Evolutionary conservation across 1,140 invertebrate species (phyloP).

Genomic region (Heliconius nattereri): DNA sequence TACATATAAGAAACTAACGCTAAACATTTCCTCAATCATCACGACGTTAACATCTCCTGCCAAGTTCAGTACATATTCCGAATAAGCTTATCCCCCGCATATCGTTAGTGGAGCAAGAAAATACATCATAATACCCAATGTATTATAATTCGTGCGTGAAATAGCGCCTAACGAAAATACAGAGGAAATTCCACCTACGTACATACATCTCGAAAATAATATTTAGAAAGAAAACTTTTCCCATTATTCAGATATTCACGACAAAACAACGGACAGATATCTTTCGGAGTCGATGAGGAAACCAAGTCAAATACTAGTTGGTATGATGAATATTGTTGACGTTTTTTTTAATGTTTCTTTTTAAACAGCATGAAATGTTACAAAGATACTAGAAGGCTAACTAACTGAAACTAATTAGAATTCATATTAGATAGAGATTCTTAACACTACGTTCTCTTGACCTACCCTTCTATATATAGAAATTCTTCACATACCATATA

Average conservation of each 20-base stretch:
- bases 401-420: too few species aligned
- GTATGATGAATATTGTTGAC: slow-evolving; percentile 16
- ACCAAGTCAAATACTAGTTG: slow-evolving; percentile 46
- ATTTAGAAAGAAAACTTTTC: slow-evolving; percentile 49
- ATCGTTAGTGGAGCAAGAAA: slow-evolving; percentile 14
- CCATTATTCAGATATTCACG: slow-evolving; percentile 51
- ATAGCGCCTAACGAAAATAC: slow-evolving; percentile 13
- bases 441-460: too few species aligned
- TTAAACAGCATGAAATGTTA: too few species aligned
- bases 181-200: not conserved
- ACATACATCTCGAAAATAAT: not conserved
- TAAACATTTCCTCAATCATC: not conserved
- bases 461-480: too few species aligned
- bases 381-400: too few species aligned
- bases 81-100: not conserved
- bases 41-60: not conserved
- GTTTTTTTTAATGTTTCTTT: not conserved
- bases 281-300: slow-evolving; percentile 37
- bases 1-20: not conserved
- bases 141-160: slow-evolving; percentile 7
- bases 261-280: slow-evolving; percentile 49
- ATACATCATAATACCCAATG: slow-evolving; percentile 3
- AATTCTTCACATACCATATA: too few species aligned
- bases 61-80: not conserved
- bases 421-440: too few species aligned